Base-by-base conservation (phyloP, 1,140 invertebrate species). In the Papilio aristodemus region DNA sequence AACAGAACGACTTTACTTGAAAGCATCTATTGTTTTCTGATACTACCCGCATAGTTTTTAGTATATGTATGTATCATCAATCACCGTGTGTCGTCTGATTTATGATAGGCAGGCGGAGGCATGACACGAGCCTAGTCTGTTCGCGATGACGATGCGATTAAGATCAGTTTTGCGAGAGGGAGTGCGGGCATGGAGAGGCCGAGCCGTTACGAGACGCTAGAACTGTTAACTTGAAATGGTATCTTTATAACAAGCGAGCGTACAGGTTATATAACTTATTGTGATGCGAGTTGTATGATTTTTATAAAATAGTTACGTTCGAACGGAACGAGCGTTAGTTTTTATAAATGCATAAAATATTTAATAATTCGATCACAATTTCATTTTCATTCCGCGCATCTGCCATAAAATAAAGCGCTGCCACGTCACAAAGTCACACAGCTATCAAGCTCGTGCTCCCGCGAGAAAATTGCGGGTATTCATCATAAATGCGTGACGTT, bases 401-500 rank as follows among this genome's bases (percentile, higher is more conserved):
- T 71, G 46, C 54, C 69, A 64, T 60, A 69, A 70, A 72, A 79
- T 72, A 79, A 74, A 70, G 71, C 68, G 70, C 67, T 14, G 25
- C n/a, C 27, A 66, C 27, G 63, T 66, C 70, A 66, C 69, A 72
- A 72, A 81, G 80, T 83, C 80, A 82, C 76, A 78, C 73, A 74
- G 83, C 76, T 89, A 89, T 86, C 80, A 79, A 79, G 71, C 72
- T 79, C 67, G 72, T 78, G 80, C 76, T 84, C 79, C 82, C 85
- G 82, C 79, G 84, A 89, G 87, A 87, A 88, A 89, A 89, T 91
- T 91, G 87, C 86, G 80, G 83, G 85, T 89, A 89, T 91, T 89
- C 83, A 91, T 91, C 87, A 91, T 87, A 87, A 83, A 89, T 89
- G 85, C 83, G 89, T 89, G 87, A 91, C 89, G 85, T 89, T 89